A percentile compares a stretch with the other conserved stretches of the same genome.
Conservation (phyloP, 2,888 invertebrate genomes). For the Prosopocoilus inquinatus region DNA sequence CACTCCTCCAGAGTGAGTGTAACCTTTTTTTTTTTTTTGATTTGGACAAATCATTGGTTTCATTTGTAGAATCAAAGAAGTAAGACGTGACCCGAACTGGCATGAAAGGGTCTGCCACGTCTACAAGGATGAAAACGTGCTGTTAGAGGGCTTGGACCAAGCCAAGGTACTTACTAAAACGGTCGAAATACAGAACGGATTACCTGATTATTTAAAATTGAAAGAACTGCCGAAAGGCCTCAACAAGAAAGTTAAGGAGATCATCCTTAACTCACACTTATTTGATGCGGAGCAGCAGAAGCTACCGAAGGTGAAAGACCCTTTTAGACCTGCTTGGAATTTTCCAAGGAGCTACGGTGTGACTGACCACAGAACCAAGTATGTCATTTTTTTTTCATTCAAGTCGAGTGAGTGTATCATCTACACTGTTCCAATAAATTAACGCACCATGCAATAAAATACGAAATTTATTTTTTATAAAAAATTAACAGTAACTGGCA, state of each 20-base stretch:
- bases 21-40: too few species aligned
- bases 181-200: slow-evolving; percentile 58
- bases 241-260: slow-evolving; percentile 62
- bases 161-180: slow-evolving; percentile 82
- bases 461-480: too few species aligned
- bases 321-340: slow-evolving; percentile 66
- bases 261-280: slow-evolving; percentile 63
- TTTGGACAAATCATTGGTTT: slow-evolving; percentile 5
- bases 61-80: slow-evolving; percentile 41
- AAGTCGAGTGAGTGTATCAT: too few species aligned
- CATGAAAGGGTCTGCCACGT: slow-evolving; percentile 61
- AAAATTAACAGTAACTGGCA: not conserved
- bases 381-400: not conserved
- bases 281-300: slow-evolving; percentile 79
- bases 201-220: slow-evolving; percentile 60
- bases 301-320: slow-evolving; percentile 70
- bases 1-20: too few species aligned
- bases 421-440: too few species aligned
- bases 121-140: slow-evolving; percentile 61
- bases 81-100: slow-evolving; percentile 58
- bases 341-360: slow-evolving; percentile 76
- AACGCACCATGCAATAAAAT: too few species aligned
- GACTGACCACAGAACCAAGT: slow-evolving; percentile 66
- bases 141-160: slow-evolving; percentile 73
- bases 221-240: slow-evolving; percentile 55